A percentile compares a stretch with the other conserved stretches of the same genome.
phyloP scores from a whole-genome alignment of 1,140 invertebrate species.

The Sminthurides bifidus region DNA sequence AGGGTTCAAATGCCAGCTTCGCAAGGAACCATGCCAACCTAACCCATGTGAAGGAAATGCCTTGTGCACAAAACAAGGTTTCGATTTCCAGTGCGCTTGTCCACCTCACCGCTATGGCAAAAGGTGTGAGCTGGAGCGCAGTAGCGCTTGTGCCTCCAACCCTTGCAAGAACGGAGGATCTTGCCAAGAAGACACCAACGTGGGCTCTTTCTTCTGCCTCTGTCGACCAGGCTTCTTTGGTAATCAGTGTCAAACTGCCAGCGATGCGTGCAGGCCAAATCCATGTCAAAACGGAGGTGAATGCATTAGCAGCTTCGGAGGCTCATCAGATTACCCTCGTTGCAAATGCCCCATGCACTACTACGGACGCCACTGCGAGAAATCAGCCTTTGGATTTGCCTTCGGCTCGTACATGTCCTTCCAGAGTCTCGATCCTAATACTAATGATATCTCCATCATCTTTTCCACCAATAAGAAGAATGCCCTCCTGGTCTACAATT shows the following conservation, averaged over 20 bases:
- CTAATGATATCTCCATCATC: slow-evolving; percentile 78
- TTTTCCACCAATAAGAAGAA: slow-evolving; percentile 81
- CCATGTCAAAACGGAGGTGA: slow-evolving; percentile 74
- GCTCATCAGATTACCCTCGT: slow-evolving; percentile 62
- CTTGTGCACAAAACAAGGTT: slow-evolving; percentile 65
- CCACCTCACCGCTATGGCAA: slow-evolving; percentile 61
- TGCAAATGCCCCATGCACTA: slow-evolving; percentile 72
- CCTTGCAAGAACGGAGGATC: slow-evolving; percentile 81
- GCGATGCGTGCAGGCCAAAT: slow-evolving; percentile 79
- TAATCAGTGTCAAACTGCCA: slow-evolving; percentile 64
- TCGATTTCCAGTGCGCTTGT: slow-evolving; percentile 71
- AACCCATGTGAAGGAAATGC: slow-evolving; percentile 70
- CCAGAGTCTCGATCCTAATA: slow-evolving; percentile 65
- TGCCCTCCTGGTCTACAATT: slow-evolving; percentile 78
- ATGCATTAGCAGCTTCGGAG: slow-evolving; percentile 50
- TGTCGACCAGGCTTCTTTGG: slow-evolving; percentile 79
- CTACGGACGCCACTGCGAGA: slow-evolving; percentile 83
- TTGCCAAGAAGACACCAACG: slow-evolving; percentile 71
- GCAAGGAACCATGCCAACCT: slow-evolving; percentile 79
- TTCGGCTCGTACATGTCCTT: slow-evolving; percentile 83
- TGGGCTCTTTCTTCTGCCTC: slow-evolving; percentile 66
- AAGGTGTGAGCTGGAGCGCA: slow-evolving; percentile 67
- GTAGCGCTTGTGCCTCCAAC: slow-evolving; percentile 66
- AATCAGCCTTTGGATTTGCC: slow-evolving; percentile 74
- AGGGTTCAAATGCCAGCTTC: slow-evolving; percentile 55